These are phyloP conservation scores for Heliocidaris erythrogramma DNA, from an alignment of 35 echinoderm and acorn worm genomes.

Conservation along the genomic window DNA sequence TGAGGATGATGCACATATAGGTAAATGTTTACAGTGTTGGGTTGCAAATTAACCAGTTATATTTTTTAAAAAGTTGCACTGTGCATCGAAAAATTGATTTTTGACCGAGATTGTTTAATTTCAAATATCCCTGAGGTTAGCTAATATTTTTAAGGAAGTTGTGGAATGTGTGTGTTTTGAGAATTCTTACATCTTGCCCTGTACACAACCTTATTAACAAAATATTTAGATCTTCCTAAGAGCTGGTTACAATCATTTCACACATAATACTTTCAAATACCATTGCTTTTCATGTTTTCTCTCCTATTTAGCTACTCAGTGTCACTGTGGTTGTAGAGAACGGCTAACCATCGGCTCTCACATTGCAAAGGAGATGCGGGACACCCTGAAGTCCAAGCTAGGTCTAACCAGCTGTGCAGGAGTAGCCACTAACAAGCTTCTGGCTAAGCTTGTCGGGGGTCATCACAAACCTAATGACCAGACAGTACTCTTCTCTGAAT, in stretches of 20 bases:
- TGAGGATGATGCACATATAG: conserved; percentile 22
- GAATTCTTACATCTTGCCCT: too few relatives aligned
- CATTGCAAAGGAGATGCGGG: conserved; percentile 82
- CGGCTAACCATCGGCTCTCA: conserved; percentile 77
- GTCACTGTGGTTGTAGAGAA: conserved; percentile 80
- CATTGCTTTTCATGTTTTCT: background rate
- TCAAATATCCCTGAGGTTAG: too few relatives aligned
- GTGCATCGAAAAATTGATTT: too few relatives aligned
- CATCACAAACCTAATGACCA: conserved; percentile 92
- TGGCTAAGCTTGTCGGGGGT: conserved; percentile 87
- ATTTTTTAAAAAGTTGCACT: too few relatives aligned
- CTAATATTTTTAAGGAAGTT: too few relatives aligned
- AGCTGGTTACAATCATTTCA: too few relatives aligned
- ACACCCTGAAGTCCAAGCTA: conserved; percentile 50
- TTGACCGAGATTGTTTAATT: too few relatives aligned
- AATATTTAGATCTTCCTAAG: too few relatives aligned
- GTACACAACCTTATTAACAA: too few relatives aligned
- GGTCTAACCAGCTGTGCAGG: conserved; percentile 93
- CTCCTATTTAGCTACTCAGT: conserved; percentile 11
- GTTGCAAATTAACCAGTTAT: background rate
- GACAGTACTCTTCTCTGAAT: conserved; percentile 68
- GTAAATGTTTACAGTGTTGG: background rate
- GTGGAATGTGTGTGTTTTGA: too few relatives aligned
- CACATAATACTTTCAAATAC: too few relatives aligned
- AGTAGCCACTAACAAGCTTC: conserved; percentile 82